Percentiles rank a stretch among this genome's conserved stretches.
These are phyloP conservation scores for Dicaeum eximium DNA, from an alignment of 2,113 vertebrate species.

Conservation along the genomic window DNA sequence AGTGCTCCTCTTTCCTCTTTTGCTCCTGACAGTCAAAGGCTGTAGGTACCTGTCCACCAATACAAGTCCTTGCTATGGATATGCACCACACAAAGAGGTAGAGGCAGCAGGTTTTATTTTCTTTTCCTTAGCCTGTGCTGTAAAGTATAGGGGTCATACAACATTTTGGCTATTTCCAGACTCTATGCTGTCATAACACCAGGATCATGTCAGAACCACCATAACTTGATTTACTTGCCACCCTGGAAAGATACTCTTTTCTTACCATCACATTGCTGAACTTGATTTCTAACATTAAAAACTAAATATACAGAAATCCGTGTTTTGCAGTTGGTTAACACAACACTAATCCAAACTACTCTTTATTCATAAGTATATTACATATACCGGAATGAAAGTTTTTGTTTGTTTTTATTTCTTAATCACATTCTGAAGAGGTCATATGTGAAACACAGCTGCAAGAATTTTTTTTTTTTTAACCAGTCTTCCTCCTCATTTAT, in stretches of 20 bases:
- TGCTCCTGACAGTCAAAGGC: not conserved
- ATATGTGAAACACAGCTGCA: not conserved
- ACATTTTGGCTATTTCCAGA: not conserved
- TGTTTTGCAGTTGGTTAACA: not conserved
- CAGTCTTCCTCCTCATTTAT: not conserved
- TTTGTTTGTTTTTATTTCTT: not conserved
- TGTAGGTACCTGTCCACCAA: not conserved
- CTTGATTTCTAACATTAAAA: not conserved
- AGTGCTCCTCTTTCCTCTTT: not conserved
- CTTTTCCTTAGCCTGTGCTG: not conserved
- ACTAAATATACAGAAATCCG: not conserved
- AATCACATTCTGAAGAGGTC: constrained; percentile 20
- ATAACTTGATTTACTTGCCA: not conserved
- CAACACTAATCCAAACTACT: not conserved
- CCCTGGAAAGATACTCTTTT: not conserved
- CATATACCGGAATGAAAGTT: not conserved
- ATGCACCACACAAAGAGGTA: not conserved
- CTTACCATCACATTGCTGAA: not conserved
- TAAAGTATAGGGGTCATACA: not conserved
- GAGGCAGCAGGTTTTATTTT: not conserved
- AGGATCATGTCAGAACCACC: not conserved
- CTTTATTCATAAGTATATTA: not conserved
- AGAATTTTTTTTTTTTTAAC: not conserved
- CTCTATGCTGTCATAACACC: not conserved
- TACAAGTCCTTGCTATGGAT: not conserved